Evolutionary conservation across 2,888 invertebrate species (phyloP), one percentile per base, ranked within the genome.

Genomic region (Chrysolina americana): DNA sequence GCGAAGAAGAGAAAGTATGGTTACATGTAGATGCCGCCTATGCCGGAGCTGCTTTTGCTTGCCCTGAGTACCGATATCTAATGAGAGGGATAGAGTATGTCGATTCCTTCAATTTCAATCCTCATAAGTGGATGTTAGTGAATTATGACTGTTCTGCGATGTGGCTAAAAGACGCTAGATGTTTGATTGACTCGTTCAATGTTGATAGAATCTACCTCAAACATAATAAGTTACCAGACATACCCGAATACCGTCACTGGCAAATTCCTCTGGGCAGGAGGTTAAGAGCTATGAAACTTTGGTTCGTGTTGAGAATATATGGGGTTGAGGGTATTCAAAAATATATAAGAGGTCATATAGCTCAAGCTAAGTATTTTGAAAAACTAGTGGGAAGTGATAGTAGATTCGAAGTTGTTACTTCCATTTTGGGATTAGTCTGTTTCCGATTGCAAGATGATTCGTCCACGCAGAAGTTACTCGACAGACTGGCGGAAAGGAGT

Each of bases 1-100:
- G 98, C 84, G 89, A 92, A 59, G 88, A 92, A 82, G 90, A 93
- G 80, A 89, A 92, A 41, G 88, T 98, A 0, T 99, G 98, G 98
- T 89, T 98, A 17, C 99, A 99, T 86, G 93, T 98, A 0, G 99
- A 99, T 85, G 98, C 98, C 0, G 98, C 98, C 0, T 99, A 99
- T 86, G 98, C 98, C 1, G 96, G 98, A 0, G 92, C 95, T 8
- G 96, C 97, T 0, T 94, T 98, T 83, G 92, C 96, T 66, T 96
- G 98, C 83, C 97, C 98, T 0, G 99, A 99, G 88, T 96, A 94
- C 87, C 92, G 95, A 69, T 62, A 78, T 41, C 59, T 77, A 10
- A 82, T 82, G 79, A 90, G 90, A 70, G 96, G 96, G 0, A 87
- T 96, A 1, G 92, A 98, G 87, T 91, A 92, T 71, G 95, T 94